Percentiles rank a stretch among this genome's conserved stretches.
phyloP scores from a whole-genome alignment of 2,797 vertebrate genomes.

The Halcyon badia region DNA sequence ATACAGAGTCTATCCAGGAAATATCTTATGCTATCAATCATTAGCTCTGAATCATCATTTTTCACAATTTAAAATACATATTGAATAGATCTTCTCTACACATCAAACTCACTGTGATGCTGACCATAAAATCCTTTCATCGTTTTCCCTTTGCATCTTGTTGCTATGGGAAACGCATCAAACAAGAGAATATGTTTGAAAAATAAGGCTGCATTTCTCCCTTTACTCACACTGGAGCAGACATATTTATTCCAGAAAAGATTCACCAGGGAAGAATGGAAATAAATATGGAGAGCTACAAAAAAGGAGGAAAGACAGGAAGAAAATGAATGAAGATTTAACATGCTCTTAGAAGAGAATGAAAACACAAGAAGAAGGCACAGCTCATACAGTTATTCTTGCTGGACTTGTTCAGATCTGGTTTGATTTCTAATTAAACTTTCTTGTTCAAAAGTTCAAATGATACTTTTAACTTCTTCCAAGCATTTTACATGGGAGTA shows the following conservation, averaged over 20 bases:
- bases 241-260: background rate
- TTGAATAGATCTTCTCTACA: background rate
- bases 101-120: background rate
- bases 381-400: background rate
- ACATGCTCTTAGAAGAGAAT: background rate
- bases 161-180: background rate
- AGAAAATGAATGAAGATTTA: background rate
- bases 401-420: conserved; percentile 16
- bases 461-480: background rate
- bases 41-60: background rate
- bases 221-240: background rate
- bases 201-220: background rate
- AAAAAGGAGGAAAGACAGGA: background rate
- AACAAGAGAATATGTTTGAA: background rate
- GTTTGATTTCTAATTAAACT: conserved; percentile 30
- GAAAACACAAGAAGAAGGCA: background rate
- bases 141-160: background rate
- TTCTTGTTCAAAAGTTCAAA: conserved; percentile 7
- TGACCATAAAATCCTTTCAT: background rate
- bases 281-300: background rate
- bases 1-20: background rate
- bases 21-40: background rate
- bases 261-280: background rate
- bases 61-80: background rate
- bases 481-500: background rate